Percentiles rank a stretch among this genome's conserved stretches.
Conservation (phyloP, 2,113 vertebrate genomes). For the Leiothrix lutea region DNA sequence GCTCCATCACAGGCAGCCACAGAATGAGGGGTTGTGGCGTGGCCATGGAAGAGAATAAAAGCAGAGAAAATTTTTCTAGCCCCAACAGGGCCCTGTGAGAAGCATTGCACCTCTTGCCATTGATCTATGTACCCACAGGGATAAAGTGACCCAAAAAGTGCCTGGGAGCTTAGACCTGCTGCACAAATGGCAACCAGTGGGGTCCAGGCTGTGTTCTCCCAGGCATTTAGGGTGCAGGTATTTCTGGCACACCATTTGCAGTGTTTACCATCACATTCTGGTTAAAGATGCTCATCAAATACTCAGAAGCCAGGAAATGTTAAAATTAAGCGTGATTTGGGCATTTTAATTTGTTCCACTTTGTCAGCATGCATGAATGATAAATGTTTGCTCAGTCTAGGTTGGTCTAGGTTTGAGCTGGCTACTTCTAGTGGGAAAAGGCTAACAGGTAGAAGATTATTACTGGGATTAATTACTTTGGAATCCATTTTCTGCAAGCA, state of each 20-base stretch:
- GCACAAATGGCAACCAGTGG: neutral
- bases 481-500: neutral
- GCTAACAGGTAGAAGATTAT: neutral
- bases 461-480: neutral
- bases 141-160: neutral
- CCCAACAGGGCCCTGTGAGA: rapidly evolving
- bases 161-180: neutral
- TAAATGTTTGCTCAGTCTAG: neutral
- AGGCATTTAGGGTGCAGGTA: neutral
- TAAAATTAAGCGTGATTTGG: neutral
- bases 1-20: neutral
- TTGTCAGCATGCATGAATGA: neutral
- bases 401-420: neutral
- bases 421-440: neutral
- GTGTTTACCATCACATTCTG: rapidly evolving
- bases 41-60: neutral
- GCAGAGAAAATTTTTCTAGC: neutral
- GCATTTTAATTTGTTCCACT: neutral
- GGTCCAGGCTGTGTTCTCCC: neutral
- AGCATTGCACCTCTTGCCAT: neutral
- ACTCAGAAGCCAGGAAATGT: neutral
- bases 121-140: neutral
- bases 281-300: neutral
- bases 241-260: neutral
- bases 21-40: neutral